These are phyloP conservation scores for Malurus elegans DNA, from an alignment of 2,113 vertebrate genomes.

Conservation along the genomic window DNA sequence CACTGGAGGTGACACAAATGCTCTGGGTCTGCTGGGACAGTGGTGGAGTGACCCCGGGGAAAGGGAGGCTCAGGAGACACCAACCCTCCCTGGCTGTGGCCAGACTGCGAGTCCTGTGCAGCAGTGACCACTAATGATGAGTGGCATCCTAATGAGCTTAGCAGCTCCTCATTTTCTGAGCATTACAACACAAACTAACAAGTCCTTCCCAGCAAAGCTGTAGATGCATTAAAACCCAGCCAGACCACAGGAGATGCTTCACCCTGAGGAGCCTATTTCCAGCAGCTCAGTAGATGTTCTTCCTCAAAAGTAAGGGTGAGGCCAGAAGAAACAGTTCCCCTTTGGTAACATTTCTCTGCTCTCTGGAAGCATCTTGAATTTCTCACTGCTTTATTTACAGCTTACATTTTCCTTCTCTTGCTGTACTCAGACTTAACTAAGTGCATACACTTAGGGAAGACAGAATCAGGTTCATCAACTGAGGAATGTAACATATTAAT, in stretches of 20 bases:
- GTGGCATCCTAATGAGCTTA: not conserved
- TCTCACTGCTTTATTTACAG: slow-evolving; percentile 8
- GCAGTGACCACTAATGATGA: not conserved
- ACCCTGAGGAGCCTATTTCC: not conserved
- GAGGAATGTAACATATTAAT: not conserved
- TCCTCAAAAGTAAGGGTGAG: slow-evolving; percentile 28
- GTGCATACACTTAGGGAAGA: not conserved
- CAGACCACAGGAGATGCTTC: not conserved
- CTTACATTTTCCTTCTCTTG: not conserved
- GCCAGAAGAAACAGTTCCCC: slow-evolving; percentile 16
- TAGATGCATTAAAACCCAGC: not conserved
- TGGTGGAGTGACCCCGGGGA: not conserved
- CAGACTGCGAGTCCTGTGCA: not conserved
- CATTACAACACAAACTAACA: not conserved
- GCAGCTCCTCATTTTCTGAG: slow-evolving; percentile 15
- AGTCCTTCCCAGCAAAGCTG: not conserved
- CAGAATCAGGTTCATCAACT: not conserved
- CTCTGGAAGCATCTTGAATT: not conserved
- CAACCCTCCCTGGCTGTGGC: not conserved
- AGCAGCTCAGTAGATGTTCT: not conserved
- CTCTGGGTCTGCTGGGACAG: not conserved
- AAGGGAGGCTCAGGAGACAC: not conserved
- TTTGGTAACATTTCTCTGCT: not conserved
- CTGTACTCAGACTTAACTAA: not conserved
- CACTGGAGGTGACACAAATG: not conserved